Evolutionary conservation across 2,888 invertebrate species (phyloP).

Genomic region (Metallyticus violacea): DNA sequence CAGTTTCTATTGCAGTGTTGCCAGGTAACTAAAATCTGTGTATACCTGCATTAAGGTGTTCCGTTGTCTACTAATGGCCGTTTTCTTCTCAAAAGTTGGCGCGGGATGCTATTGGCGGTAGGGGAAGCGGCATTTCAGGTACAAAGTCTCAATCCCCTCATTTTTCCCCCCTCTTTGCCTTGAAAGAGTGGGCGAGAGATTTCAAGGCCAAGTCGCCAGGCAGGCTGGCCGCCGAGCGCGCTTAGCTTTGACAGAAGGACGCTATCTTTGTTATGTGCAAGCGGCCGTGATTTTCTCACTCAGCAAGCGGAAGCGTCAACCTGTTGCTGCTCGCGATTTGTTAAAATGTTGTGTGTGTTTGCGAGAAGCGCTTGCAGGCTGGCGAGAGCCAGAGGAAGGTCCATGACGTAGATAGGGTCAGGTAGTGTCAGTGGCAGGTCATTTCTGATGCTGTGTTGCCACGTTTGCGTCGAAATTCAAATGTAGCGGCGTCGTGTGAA

Average conservation of each 20-base stretch:
- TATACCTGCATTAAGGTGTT: background rate
- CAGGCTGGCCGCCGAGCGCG: background rate
- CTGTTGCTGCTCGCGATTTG: too few relatives aligned
- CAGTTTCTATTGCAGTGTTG: constrained; percentile 9
- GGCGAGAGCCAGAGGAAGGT: background rate
- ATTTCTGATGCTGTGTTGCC: constrained; percentile 26
- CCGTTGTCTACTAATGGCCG: too few relatives aligned
- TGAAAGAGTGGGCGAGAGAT: background rate
- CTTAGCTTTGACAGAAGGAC: constrained; percentile 3
- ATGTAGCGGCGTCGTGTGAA: too few relatives aligned
- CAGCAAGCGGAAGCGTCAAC: too few relatives aligned
- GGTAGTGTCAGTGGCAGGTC: constrained; percentile 29
- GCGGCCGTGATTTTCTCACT: too few relatives aligned
- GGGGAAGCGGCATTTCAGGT: background rate
- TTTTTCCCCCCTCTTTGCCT: background rate
- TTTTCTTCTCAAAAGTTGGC: background rate
- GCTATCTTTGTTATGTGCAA: background rate
- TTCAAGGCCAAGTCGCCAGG: background rate
- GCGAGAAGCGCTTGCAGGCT: background rate
- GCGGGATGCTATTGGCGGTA: background rate
- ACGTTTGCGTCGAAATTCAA: background rate
- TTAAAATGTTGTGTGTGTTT: background rate
- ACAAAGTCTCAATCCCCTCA: background rate
- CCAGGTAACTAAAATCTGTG: background rate
- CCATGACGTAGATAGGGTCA: constrained; percentile 21